Evolutionary conservation across 2,113 vertebrate genomes (phyloP), one percentile per base, ranked within the genome.

Genomic region (Nannobrachium achirus): DNA sequence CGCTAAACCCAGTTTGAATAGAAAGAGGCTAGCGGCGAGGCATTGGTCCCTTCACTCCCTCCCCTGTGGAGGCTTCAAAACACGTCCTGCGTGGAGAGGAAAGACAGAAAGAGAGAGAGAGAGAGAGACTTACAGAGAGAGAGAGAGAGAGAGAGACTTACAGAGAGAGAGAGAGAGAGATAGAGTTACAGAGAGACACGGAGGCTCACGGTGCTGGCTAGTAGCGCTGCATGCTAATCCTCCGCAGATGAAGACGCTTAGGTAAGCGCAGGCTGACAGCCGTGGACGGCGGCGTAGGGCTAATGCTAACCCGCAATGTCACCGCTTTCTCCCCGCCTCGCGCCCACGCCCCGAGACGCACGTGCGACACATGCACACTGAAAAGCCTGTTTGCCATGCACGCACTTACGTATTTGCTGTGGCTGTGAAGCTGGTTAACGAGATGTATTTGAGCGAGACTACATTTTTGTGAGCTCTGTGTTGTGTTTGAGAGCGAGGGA

Each of bases 191-290:
- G 20, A 51, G 11, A 53, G 38, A 33, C 20, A 18, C 10, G n/a
- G 44, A 10, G 39, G 82, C 80, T 79, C 60, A 18, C 42, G 59
- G 69, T 39, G 80, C 69, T 10, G 66, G 80, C 80, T 82, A 81
- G 67, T 82, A 81, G 67, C 39, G 76, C 86, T 82, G 87, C 83
- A 87, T 89, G 86, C 77, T 86, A 91, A 89, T 88, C 83, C 83
- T 69, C 68, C 40, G 52, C 82, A 75, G 86, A 89, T 88, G 88
- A 89, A 88, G 88, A 86, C 79, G 76, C 84, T 80, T 80, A 88
- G 84, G 85, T 88, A 86, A 76, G 82, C 25, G 11, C 77, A 42
- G 80, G 57, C 79, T 86, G 84, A 90, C 86, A 87, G 77, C 76
- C 71, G 57, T 78, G 50, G 72, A 71, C 2, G 71, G 64, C 51